Conservation (phyloP, 2,113 vertebrate genomes). For the Phaethornis superciliosus region DNA sequence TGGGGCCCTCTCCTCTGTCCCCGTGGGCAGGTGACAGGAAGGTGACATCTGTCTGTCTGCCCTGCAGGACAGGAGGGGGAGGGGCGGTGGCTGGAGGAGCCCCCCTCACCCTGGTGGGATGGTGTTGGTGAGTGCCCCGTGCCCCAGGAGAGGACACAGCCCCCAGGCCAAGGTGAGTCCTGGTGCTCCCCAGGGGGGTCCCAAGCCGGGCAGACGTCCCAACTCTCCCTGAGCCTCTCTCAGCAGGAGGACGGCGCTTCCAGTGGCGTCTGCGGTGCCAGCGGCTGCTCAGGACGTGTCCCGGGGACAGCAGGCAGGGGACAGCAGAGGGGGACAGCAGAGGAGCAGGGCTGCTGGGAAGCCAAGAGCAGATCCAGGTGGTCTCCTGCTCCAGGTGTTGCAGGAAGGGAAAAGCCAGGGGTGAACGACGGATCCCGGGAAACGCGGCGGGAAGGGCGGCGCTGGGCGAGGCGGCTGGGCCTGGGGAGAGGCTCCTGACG, state of each 20-base stretch:
- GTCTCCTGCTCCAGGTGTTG: background rate
- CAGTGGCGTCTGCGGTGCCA: background rate
- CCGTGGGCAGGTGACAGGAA: background rate
- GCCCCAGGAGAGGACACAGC: background rate
- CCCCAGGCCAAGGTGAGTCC: background rate
- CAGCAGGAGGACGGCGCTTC: background rate
- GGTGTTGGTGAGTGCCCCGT: accelerated
- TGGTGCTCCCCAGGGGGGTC: background rate
- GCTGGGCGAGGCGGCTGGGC: background rate
- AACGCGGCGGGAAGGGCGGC: accelerated
- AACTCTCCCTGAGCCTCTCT: too few species aligned
- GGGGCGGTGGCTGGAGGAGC: background rate
- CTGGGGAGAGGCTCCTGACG: accelerated
- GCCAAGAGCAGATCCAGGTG: accelerated
- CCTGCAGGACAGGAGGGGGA: accelerated
- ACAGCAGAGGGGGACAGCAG: accelerated
- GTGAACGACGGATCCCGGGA: accelerated
- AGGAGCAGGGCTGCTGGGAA: accelerated
- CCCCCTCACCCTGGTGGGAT: background rate
- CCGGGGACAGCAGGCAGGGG: accelerated
- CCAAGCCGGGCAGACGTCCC: too few species aligned
- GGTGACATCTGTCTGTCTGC: background rate
- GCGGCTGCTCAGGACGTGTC: background rate
- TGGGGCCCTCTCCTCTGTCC: background rate
- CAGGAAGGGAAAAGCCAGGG: background rate